These are phyloP conservation scores for Aurelia aurita DNA, from an alignment of 30 jellyfish, hydroid and myxozoan genomes.

Conservation along the genomic window DNA sequence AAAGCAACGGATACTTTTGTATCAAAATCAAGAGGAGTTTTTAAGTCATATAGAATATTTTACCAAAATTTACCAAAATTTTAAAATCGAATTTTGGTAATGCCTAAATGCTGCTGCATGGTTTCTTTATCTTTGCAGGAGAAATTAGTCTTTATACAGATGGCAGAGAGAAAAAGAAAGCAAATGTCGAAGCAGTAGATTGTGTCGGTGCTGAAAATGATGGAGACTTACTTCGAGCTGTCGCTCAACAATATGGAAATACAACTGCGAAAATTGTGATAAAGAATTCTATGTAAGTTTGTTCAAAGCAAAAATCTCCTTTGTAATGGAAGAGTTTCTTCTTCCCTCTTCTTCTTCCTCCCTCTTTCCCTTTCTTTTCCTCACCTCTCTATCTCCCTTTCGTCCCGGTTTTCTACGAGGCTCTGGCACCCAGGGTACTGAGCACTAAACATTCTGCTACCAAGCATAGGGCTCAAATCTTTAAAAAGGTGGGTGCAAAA, in stretches of 20 bases:
- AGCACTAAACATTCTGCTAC: too few relatives aligned
- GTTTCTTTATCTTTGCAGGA: conserved; percentile 51
- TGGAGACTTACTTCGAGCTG: conserved; percentile 44
- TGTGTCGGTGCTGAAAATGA: conserved; percentile 60
- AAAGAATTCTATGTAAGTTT: conserved; percentile 73
- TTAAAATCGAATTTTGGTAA: background rate
- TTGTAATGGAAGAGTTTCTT: too few relatives aligned
- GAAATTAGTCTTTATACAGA: conserved; percentile 75
- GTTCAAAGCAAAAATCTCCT: background rate
- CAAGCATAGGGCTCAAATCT: too few relatives aligned
- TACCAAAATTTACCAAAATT: background rate
- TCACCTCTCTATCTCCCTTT: too few relatives aligned
- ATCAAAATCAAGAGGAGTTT: too few relatives aligned
- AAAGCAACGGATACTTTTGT: too few relatives aligned
- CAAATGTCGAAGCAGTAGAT: conserved; percentile 77
- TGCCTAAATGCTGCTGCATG: background rate
- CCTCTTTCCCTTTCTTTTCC: too few relatives aligned
- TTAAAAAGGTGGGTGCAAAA: too few relatives aligned
- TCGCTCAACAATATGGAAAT: conserved; percentile 16
- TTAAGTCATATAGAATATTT: too few relatives aligned
- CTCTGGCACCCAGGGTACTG: too few relatives aligned
- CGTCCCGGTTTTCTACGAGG: too few relatives aligned
- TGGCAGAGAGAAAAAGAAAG: conserved; percentile 59
- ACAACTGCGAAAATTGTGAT: conserved; percentile 60
- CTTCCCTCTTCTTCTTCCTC: too few relatives aligned